Evolutionary conservation across 2,888 invertebrate species (phyloP).

Genomic region (Podabrus alpinus): DNA sequence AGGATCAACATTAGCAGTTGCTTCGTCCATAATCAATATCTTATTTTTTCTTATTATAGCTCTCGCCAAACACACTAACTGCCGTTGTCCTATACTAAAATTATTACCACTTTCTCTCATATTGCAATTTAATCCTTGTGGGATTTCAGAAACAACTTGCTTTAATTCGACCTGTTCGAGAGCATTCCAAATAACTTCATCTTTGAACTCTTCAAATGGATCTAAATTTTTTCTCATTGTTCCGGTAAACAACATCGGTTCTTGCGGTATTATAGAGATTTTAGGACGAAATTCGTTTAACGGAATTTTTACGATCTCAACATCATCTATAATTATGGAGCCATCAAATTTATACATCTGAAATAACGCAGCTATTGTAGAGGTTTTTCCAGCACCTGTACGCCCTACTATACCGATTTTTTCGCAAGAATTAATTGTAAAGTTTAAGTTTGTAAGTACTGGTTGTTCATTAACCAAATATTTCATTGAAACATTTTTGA

Average conservation of each 20-base stretch:
- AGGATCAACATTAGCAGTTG: slow-evolving; percentile 79
- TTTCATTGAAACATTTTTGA: slow-evolving; percentile 70
- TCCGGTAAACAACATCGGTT: slow-evolving; percentile 85
- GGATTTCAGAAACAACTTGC: slow-evolving; percentile 60
- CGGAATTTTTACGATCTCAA: slow-evolving; percentile 72
- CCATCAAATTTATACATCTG: slow-evolving; percentile 81
- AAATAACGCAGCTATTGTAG: slow-evolving; percentile 77
- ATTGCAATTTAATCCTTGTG: slow-evolving; percentile 67
- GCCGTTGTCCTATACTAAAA: slow-evolving; percentile 59
- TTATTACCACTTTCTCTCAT: slow-evolving; percentile 68
- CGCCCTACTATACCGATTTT: slow-evolving; percentile 82
- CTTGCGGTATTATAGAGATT: slow-evolving; percentile 85
- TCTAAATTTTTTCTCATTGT: slow-evolving; percentile 87
- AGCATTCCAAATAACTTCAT: slow-evolving; percentile 79
- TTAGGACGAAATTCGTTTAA: slow-evolving; percentile 75
- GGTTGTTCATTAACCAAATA: slow-evolving; percentile 74
- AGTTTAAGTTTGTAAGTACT: slow-evolving; percentile 74
- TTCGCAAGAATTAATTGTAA: slow-evolving; percentile 69
- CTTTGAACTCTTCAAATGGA: slow-evolving; percentile 81
- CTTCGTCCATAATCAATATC: slow-evolving; percentile 62
- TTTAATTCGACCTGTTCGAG: slow-evolving; percentile 59
- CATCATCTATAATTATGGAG: slow-evolving; percentile 77
- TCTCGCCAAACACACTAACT: slow-evolving; percentile 70
- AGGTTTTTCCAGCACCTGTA: slow-evolving; percentile 86
- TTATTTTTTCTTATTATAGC: slow-evolving; percentile 58